Percentiles rank a stretch among this genome's conserved stretches.
Conservation (phyloP, 2,113 vertebrate genomes). For the Ochotona curzoniae region DNA sequence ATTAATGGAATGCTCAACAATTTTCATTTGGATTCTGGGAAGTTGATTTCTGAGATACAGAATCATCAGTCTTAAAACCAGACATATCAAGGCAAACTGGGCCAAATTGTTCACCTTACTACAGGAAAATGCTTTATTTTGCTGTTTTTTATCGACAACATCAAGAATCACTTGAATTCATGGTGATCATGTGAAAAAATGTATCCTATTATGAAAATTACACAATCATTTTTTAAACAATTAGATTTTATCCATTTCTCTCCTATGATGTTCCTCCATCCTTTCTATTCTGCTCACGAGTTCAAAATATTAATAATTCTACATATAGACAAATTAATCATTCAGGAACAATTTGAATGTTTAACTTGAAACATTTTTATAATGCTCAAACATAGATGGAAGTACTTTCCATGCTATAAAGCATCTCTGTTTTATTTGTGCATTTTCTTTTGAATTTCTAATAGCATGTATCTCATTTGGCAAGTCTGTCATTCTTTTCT, state of each 20-base stretch:
- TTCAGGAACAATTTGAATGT: not conserved
- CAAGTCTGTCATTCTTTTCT: not conserved
- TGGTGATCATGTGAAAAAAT: not conserved
- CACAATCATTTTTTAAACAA: not conserved
- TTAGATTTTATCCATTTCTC: not conserved
- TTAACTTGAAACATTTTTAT: constrained; percentile 25
- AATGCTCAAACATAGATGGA: constrained; percentile 18
- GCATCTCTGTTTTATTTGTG: not conserved
- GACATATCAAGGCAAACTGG: not conserved
- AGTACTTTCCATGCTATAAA: not conserved
- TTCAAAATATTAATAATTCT: constrained; percentile 6
- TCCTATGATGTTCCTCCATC: not conserved
- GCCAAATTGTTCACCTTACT: not conserved
- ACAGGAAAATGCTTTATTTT: not conserved
- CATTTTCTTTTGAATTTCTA: not conserved
- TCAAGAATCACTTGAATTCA: not conserved
- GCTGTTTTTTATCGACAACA: not conserved
- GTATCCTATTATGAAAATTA: not conserved
- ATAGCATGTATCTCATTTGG: not conserved
- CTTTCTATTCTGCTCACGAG: not conserved
- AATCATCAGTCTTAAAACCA: not conserved
- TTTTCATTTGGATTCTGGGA: not conserved
- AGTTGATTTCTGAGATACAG: not conserved
- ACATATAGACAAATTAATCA: not conserved
- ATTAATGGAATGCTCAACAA: not conserved